Conservation (phyloP, 2,888 invertebrate genomes). For the Hyppa rectilinea region DNA sequence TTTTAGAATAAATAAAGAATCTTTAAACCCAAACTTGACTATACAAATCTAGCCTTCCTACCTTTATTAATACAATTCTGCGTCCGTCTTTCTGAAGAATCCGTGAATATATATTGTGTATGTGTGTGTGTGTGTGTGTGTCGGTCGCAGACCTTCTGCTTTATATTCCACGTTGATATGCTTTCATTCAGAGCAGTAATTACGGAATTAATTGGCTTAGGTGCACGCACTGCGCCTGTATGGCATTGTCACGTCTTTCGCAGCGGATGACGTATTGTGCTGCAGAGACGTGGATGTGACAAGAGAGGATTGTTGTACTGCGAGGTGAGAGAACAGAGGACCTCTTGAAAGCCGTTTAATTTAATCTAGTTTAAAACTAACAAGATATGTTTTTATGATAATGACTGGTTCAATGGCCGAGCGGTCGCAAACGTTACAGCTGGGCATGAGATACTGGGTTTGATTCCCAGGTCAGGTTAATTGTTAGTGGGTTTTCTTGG, state of each 20-base stretch:
- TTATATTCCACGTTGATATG: no score
- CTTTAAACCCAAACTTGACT: no score
- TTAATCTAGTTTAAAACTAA: background rate
- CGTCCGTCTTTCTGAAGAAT: no score
- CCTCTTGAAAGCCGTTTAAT: background rate
- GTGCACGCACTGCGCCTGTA: conserved; percentile 12
- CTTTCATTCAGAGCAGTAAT: conserved; percentile 23
- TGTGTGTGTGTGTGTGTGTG: no score
- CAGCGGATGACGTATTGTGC: conserved; percentile 4
- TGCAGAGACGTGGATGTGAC: background rate
- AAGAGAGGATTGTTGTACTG: background rate
- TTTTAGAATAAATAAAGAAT: no score
- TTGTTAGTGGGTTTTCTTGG: background rate
- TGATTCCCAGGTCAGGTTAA: background rate
- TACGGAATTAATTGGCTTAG: conserved; percentile 40
- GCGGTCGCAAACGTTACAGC: background rate
- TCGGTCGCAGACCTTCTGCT: conserved; percentile 15
- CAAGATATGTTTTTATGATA: background rate
- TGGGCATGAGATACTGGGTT: no score
- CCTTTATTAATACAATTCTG: background rate
- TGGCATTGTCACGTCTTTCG: conserved; percentile 13
- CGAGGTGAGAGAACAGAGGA: background rate
- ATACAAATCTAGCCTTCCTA: background rate
- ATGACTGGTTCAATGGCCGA: background rate
- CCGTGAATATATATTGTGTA: no score